Base-by-base conservation (phyloP, 2,797 vertebrate genomes). In the Anniella stebbinsi region DNA sequence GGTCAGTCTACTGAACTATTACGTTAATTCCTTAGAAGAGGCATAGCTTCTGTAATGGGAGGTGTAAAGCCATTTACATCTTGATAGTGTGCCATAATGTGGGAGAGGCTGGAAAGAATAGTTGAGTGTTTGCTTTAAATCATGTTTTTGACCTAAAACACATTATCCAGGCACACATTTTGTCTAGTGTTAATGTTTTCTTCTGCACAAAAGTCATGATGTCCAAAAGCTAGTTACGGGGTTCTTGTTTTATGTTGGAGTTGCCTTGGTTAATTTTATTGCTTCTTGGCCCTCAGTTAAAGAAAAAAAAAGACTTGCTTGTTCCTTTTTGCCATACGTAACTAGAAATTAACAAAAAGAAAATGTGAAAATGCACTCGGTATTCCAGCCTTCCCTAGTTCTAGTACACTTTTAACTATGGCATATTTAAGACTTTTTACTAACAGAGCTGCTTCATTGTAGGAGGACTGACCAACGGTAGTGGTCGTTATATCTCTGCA, bases 391-490 rank as follows among this genome's bases (percentile, higher is more conserved):
- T 91, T 92, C 90, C 0, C 0, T 95, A 95, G 91, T 90, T 95
- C 18, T 94, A 93, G 84, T 92, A 69, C 41, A 93, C 36, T 95
- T n/a, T 90, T 85, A 80, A 92, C 86, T 92, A 73, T 92, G 41
- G 0, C 69, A 93, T 94, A 90, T 86, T 91, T 80, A 25, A 0
- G 69, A 90, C 51, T 89, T 91, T 86, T 70, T 92, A 94, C 96
- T 97, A 95, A 97, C 91, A 86, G 83, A 92, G 45, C 93, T 97
- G 93, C 96, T 97, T 97, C 96, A 93, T 97, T 97, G 93, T 97
- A 99, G 99, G 99, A 96, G 99, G 99, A 94, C 97, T 99, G 97
- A 99, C 99, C 76, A 99, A 99, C 92, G 99, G 99, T 96, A 99
- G 99, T 87, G 99, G 99, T 87, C 99, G 99, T 87, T 99, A 99